Evolutionary conservation across 2,797 vertebrate genomes (phyloP), one percentile per base, ranked within the genome.

Genomic region (Argya squamiceps): DNA sequence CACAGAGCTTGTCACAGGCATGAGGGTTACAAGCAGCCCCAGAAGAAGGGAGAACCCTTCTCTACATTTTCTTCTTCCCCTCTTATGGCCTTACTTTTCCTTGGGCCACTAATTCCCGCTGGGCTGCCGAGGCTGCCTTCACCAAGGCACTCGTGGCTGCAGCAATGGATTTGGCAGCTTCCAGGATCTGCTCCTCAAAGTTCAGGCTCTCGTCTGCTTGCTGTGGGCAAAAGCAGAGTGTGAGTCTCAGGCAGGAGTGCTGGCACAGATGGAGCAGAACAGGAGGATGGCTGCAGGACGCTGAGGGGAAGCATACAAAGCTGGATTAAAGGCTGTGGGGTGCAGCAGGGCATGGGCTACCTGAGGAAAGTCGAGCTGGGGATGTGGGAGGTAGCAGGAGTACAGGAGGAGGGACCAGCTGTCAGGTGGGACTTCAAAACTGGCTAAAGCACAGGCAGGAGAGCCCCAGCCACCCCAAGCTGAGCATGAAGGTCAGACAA

Each of bases 141-240:
- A 99, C 99, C 94, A 99, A 97, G 41, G 99, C 99, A 0, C 99
- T 99, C 7, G 99, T 99, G 56, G 99, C 99, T 17, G 99, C 99
- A 5, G 99, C 99, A 19, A 99, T 99, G 59, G 99, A 99, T 95
- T 99, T 99, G 89, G 99, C 99, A 18, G 99, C 99, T 97, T 99
- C 99, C 73, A 99, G 95, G 88, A 99, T 99, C 97, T 99, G 99
- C 77, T 99, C 99, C 97, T 99, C 99, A 15, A 99, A 99, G 98
- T 99, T 99, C 95, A 99, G 97, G 96, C 99, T 99, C 98, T 99
- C 99, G 0, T 99, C 99, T 3, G 99, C 99, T 94, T 99, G 99
- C 99, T 99, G 97, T 47, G 41, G 92, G 29, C 20, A 77, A 90
- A 79, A 90, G 49, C 2, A 15, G 46, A 59, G 7, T 24, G 5